Percentiles rank a stretch among this genome's conserved stretches.
Evolutionary conservation across 2,888 invertebrate species (phyloP).

Genomic region (Drosophila fungiperda): DNA sequence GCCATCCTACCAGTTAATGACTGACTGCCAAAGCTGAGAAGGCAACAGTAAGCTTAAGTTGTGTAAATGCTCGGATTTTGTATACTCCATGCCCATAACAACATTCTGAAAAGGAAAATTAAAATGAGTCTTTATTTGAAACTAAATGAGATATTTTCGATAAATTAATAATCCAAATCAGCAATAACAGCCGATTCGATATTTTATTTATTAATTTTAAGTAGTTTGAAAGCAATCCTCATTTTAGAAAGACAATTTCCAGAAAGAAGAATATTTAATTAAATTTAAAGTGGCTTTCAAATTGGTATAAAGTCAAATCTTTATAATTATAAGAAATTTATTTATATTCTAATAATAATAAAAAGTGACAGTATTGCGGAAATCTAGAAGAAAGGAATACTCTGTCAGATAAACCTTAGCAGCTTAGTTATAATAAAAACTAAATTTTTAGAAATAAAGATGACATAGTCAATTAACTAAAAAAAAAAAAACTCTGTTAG

Average conservation of each 20-base stretch:
- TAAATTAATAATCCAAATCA: neutral
- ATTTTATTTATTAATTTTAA: neutral
- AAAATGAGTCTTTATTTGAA: neutral
- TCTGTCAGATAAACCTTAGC: neutral
- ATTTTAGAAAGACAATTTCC: neutral
- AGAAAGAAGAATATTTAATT: neutral
- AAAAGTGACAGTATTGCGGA: neutral
- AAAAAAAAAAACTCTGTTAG: no score
- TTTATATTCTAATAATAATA: neutral
- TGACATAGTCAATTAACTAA: no score
- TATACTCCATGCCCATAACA: neutral
- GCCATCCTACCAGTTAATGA: slow-evolving; percentile 46
- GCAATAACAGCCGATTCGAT: neutral
- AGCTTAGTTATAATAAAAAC: neutral
- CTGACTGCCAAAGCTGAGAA: slow-evolving; percentile 28
- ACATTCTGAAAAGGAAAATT: neutral
- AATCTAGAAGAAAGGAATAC: neutral
- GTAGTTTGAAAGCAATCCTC: neutral
- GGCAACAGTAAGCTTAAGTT: slow-evolving; percentile 28
- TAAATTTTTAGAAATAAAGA: neutral
- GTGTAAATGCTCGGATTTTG: neutral
- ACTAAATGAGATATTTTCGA: neutral
- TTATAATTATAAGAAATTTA: rapidly evolving
- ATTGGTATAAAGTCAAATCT: neutral
- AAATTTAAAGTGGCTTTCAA: neutral